A percentile compares a stretch with the other conserved stretches of the same genome.
These are phyloP conservation scores for Eleginops maclovinus DNA, from an alignment of 2,113 vertebrate genomes.

Conservation along the genomic window DNA sequence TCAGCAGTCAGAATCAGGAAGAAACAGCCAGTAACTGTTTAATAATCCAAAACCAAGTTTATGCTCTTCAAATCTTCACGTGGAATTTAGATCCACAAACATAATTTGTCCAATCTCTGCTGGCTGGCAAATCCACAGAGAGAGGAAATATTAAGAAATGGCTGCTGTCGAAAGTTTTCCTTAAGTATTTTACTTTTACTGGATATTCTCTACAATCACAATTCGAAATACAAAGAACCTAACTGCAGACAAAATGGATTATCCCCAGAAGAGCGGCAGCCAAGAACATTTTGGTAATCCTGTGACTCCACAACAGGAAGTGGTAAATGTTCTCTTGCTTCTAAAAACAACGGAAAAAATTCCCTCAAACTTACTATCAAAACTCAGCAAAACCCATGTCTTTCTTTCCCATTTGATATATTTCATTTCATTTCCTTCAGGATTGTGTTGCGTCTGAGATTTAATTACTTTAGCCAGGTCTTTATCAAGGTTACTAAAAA, in stretches of 20 bases:
- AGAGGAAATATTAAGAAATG: neutral
- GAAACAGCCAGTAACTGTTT: neutral
- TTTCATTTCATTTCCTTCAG: too few species aligned
- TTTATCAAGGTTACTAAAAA: constrained; percentile 2
- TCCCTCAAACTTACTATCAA: too few species aligned
- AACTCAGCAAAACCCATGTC: too few species aligned
- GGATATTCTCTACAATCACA: neutral
- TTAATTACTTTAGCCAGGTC: neutral
- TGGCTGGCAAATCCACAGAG: neutral
- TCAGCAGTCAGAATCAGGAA: neutral
- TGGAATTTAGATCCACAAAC: neutral
- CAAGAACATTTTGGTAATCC: too few species aligned
- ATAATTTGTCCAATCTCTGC: neutral
- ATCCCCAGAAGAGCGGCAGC: too few species aligned
- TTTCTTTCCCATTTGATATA: too few species aligned
- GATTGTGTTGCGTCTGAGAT: too few species aligned
- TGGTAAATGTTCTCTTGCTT: too few species aligned
- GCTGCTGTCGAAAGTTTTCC: neutral
- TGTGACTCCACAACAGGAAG: too few species aligned
- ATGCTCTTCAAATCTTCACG: neutral
- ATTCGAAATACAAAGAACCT: neutral
- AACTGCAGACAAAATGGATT: neutral
- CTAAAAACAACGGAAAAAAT: too few species aligned
- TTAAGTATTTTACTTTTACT: too few species aligned
- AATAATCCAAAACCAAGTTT: neutral